Conservation (phyloP, 1,140 invertebrate genomes). For the Aphis craccivora region DNA sequence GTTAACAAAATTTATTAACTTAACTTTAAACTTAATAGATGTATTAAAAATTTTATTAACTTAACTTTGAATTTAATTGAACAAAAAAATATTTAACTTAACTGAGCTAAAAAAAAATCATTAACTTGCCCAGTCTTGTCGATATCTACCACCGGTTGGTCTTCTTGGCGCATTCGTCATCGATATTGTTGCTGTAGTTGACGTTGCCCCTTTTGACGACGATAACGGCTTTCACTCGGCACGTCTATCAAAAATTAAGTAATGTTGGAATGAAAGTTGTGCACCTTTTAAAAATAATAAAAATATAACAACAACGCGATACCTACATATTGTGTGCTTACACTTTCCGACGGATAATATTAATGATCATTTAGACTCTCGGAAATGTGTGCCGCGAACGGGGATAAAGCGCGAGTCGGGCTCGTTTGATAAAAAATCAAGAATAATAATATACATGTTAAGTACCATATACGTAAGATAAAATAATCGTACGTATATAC, state of each 20-base stretch:
- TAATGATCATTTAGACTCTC: not conserved
- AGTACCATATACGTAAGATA: not conserved
- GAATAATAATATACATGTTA: not conserved
- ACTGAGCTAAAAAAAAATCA: too few species aligned
- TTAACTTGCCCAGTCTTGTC: too few species aligned
- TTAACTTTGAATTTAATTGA: too few species aligned
- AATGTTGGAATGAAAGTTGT: not conserved
- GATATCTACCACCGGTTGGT: not conserved
- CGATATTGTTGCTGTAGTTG: not conserved
- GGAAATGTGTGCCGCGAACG: not conserved
- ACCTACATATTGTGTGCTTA: not conserved
- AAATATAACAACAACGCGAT: not conserved
- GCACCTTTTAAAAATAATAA: not conserved
- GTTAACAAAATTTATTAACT: too few species aligned
- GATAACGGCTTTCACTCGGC: not conserved
- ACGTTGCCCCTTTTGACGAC: not conserved
- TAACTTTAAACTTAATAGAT: too few species aligned
- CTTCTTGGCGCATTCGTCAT: not conserved
- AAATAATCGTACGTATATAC: not conserved
- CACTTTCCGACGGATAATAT: not conserved
- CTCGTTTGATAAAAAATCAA: not conserved
- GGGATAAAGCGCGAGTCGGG: not conserved
- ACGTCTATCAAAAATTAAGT: not conserved
- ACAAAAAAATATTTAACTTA: too few species aligned
- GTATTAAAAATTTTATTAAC: too few species aligned